Base-by-base conservation (phyloP, 2,888 invertebrate genomes). In the Archips xylosteana region DNA sequence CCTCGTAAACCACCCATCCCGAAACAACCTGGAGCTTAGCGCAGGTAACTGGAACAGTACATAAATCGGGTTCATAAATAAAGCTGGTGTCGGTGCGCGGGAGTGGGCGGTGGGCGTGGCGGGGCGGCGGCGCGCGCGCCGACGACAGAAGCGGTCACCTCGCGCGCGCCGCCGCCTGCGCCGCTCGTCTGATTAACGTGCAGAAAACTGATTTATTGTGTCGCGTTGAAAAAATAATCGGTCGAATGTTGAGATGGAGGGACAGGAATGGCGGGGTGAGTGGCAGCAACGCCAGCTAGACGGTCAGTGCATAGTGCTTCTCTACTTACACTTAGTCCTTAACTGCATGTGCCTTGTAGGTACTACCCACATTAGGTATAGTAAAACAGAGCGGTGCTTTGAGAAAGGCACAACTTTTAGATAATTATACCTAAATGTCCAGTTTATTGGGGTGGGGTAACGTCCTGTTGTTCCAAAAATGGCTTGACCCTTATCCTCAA, bases 91-190 rank as follows among this genome's bases (percentile, higher is more conserved):
- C 76, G 72, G 76, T 73, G 75, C 78, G 76, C 77, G 79, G 80
- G 78, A 84, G 85, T 87, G 89, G 90, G 91, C 89, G 91, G 87
- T 85, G 83, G 91, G 91, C 88, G 88, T 70, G 85, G 76, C 84
- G 85, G 69, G 95, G 80, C 96, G 70, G 71, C 97, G 91, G 71
- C 97, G 91, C 75, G 78, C 97, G 97, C 97, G 80, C 97, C 97
- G 78, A 98, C 98, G 82, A 98, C 98, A 78, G 97, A 97, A 77
- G 97, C 97, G 91, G 80, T 94, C 90, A 81, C 82, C 90, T 94
- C 92, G 92, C 94, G 93, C 93, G 77, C 84, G 81, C 86, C 82
- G 65, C 85, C 85, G 90, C 90, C 89, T 88, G 90, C 90, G 88
- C 90, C 84, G 77, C 84, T 81, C 86, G 73, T 79, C 80, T 88